These are phyloP conservation scores for Clarias pachynema DNA, from an alignment of 2,797 vertebrate genomes.

Conservation along the genomic window DNA sequence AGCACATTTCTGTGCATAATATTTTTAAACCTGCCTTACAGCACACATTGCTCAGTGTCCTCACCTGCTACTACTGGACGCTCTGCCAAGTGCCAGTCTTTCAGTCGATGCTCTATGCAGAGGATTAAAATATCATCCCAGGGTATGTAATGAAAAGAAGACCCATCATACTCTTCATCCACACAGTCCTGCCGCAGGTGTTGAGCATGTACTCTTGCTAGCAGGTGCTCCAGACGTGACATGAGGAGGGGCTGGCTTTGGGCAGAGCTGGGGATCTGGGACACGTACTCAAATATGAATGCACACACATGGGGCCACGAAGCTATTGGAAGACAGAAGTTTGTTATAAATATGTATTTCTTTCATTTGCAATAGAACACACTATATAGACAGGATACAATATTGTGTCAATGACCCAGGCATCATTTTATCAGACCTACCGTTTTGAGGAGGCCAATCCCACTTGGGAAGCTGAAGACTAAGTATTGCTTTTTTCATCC, in stretches of 20 bases:
- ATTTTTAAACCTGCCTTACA: background rate
- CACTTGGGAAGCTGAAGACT: slow-evolving; percentile 87
- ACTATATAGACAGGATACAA: background rate
- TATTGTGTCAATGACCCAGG: background rate
- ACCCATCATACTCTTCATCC: slow-evolving; percentile 58
- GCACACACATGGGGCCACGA: slow-evolving; percentile 81
- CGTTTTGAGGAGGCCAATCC: slow-evolving; percentile 71
- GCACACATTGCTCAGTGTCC: background rate
- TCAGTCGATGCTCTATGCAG: slow-evolving; percentile 91
- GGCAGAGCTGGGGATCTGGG: slow-evolving; percentile 80
- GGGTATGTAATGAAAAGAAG: slow-evolving; percentile 77
- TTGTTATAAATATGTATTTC: background rate
- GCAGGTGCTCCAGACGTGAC: slow-evolving; percentile 86
- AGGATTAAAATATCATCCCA: slow-evolving; percentile 87
- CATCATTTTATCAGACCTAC: slow-evolving; percentile 62
- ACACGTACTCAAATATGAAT: slow-evolving; percentile 80
- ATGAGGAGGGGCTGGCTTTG: slow-evolving; percentile 83
- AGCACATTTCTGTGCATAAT: background rate
- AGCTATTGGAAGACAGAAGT: slow-evolving; percentile 66
- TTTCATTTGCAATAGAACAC: background rate
- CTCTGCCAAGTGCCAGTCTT: slow-evolving; percentile 83
- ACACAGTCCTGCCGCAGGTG: slow-evolving; percentile 40
- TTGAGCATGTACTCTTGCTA: slow-evolving; percentile 72
- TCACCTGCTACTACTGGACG: slow-evolving; percentile 77
- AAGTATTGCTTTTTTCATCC: slow-evolving; percentile 84